A percentile compares a stretch with the other conserved stretches of the same genome.
Evolutionary conservation across 1,140 invertebrate genomes (phyloP).

Genomic region (Zophobas atratus): DNA sequence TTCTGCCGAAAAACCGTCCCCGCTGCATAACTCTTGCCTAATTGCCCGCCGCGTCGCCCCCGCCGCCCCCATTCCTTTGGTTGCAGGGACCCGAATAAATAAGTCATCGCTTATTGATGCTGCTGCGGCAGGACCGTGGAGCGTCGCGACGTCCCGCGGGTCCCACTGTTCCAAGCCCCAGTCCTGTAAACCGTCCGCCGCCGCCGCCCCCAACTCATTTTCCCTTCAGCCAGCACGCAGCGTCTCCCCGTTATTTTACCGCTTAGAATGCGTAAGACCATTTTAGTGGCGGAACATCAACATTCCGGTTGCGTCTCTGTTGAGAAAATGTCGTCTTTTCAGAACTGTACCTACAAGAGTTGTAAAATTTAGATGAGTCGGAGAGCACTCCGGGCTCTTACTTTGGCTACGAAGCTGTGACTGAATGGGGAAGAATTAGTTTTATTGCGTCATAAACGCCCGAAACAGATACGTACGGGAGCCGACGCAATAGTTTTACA

Average conservation of each 20-base stretch:
- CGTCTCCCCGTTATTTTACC: conserved; percentile 49
- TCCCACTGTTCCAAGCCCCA: conserved; percentile 42
- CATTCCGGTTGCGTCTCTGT: conserved; percentile 48
- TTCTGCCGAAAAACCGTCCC: too few relatives aligned
- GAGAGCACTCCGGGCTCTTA: conserved; percentile 42
- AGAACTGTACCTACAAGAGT: conserved; percentile 49
- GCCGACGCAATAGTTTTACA: conserved; percentile 31
- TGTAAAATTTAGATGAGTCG: conserved; percentile 51
- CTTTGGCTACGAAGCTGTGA: conserved; percentile 36
- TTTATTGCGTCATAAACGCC: conserved; percentile 48
- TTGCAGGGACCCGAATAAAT: conserved; percentile 27
- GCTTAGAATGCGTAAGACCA: conserved; percentile 49
- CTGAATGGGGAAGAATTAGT: conserved; percentile 45
- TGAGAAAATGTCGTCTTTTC: conserved; percentile 40
- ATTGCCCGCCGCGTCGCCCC: too few relatives aligned
- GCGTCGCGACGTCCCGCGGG: conserved; percentile 46
- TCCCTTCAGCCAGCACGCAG: conserved; percentile 32
- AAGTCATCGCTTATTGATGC: conserved; percentile 53
- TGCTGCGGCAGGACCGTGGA: conserved; percentile 38
- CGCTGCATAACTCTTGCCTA: too few relatives aligned
- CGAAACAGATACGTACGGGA: conserved; percentile 45
- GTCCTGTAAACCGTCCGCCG: conserved; percentile 29
- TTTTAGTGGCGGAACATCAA: conserved; percentile 50
- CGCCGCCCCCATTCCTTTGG: background rate
- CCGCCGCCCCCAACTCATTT: conserved; percentile 46